Base-by-base conservation (phyloP, 2,113 vertebrate genomes). In the Gnathonemus longibarbis region DNA sequence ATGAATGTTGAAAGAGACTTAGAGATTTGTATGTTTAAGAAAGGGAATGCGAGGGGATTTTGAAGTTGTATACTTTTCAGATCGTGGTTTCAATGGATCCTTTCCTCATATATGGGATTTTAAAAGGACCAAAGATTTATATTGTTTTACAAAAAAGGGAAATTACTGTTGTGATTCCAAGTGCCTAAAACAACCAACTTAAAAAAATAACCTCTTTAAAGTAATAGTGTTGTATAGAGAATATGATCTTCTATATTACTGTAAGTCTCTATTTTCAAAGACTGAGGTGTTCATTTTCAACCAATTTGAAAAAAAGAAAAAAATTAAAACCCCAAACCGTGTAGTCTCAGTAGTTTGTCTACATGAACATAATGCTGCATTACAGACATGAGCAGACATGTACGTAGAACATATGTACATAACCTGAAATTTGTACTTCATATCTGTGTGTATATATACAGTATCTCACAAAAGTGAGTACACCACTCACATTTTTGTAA, bases 121-220 rank as follows among this genome's bases (percentile, higher is more conserved):
- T 92, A 91, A 93, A 93, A 53, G 95, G 95, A 96, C 96, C 96
- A 96, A 96, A 96, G 94, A 95, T 93, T 88, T 94, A 91, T 94
- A 88, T 94, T 93, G 90, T 94, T 91, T 7, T 93, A 93, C 91
- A 94, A 91, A 95, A 95, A 95, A 93, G 91, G 93, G 95, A 94
- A 94, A 92, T 92, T 92, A 89, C 91, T 94, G 88, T 93, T 92
- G 87, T 93, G 91, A 94, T 95, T 95, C 93, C 92, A 96, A 95
- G 96, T 96, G 96, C 95, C 96, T 96, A 92, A 94, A 95, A 93
- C 92, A 84, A 94, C 90, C 89, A 91, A 94, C 94, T 93, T 95
- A 93, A 91, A 91, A 91, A 90, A 92, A 56, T 93, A 90, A 91
- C 90, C 91, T 93, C 88, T 94, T 92, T 94, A 92, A 93, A 93